Evolutionary conservation across 1,140 invertebrate species (phyloP).

Genomic region (Pseudachorutes palmiensis): DNA sequence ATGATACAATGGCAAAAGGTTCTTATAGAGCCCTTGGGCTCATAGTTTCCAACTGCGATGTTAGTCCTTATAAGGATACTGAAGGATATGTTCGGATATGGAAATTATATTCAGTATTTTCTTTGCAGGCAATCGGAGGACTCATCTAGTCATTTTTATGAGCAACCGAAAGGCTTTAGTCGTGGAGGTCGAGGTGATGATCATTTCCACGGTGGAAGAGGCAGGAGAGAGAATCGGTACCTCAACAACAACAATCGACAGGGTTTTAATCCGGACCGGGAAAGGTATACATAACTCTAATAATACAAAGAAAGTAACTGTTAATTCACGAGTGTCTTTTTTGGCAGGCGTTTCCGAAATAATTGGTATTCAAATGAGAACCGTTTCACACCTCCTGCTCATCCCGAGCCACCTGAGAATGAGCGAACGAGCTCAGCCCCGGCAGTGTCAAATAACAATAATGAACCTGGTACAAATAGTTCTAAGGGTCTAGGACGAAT

Average conservation of each 20-base stretch:
- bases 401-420: constrained; percentile 29
- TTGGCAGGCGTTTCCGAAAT: background rate
- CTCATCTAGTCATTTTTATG: constrained; percentile 38
- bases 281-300: constrained; percentile 17
- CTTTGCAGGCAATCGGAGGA: constrained; percentile 35
- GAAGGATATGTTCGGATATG: no score
- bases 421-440: constrained; percentile 27
- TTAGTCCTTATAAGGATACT: no score
- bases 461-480: constrained; percentile 23
- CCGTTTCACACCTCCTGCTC: constrained; percentile 34
- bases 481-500: constrained; percentile 28
- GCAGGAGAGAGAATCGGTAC: constrained; percentile 33
- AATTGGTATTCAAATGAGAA: constrained; percentile 35
- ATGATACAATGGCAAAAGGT: no score
- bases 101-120: background rate
- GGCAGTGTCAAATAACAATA: constrained; percentile 24
- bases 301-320: background rate
- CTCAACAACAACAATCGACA: constrained; percentile 26
- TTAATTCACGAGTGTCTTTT: background rate
- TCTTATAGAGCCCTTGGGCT: no score
- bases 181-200: constrained; percentile 36
- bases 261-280: constrained; percentile 23
- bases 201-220: constrained; percentile 33
- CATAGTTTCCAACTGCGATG: no score
- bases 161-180: constrained; percentile 38